A percentile compares a stretch with the other conserved stretches of the same genome.
These are phyloP conservation scores for Platichthys flesus DNA, from an alignment of 2,113 vertebrate genomes.

Conservation along the genomic window DNA sequence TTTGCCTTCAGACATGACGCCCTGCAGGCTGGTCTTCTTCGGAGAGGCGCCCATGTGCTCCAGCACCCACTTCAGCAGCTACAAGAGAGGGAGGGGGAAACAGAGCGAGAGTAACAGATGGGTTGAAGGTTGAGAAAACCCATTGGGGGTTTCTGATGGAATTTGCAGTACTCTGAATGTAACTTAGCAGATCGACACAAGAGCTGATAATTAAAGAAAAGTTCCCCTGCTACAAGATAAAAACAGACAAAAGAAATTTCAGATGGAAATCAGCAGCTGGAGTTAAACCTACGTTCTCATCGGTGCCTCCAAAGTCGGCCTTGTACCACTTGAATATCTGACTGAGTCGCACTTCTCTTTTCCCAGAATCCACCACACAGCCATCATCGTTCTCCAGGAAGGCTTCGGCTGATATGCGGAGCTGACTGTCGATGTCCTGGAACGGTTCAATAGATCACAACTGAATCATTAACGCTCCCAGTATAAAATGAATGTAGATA, in stretches of 20 bases:
- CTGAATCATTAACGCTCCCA: background rate
- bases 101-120: background rate
- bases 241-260: background rate
- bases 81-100: background rate
- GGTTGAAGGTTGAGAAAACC: no score
- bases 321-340: slow-evolving; percentile 88
- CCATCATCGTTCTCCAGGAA: slow-evolving; percentile 83
- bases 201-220: background rate
- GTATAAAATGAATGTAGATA: no score
- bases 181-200: no score
- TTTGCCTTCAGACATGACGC: slow-evolving; percentile 73
- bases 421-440: slow-evolving; percentile 82
- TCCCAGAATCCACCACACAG: slow-evolving; percentile 78
- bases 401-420: slow-evolving; percentile 80
- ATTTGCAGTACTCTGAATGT: background rate
- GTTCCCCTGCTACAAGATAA: background rate
- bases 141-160: background rate
- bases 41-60: slow-evolving; percentile 82
- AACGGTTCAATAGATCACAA: background rate
- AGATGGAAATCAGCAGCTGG: background rate
- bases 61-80: slow-evolving; percentile 84
- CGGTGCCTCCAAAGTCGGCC: slow-evolving; percentile 83
- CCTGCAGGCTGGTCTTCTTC: slow-evolving; percentile 81
- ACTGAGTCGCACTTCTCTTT: slow-evolving; percentile 82
- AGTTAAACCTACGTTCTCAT: slow-evolving; percentile 79